Base-by-base conservation (phyloP, 2,888 invertebrate species). In the Dendrolimus pini region DNA sequence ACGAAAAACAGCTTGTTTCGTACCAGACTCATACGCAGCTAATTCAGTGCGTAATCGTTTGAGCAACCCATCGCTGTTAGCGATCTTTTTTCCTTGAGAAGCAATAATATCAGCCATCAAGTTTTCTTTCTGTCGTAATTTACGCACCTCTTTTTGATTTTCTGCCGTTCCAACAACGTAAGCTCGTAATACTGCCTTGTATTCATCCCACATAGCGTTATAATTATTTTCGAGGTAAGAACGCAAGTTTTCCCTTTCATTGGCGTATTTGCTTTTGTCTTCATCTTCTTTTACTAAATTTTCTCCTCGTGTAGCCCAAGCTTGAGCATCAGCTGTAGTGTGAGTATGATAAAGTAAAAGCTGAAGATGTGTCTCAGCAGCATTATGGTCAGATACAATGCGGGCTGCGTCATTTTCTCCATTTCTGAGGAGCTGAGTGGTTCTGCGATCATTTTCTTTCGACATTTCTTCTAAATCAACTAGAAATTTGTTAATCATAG, bases 401-500 rank as follows among this genome's bases (percentile, higher is more conserved):
- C 63, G 62, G 18, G 56, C 53, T 41, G 70, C 68, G 41, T 78
- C 83, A 41, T 78, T 71, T 65, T 83, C 78, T 2, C 81, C 78
- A 47, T 70, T 63, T 61, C 77, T 77, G 9, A 89, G 65, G 42
- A 85, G 61, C 1, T 65, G 70, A 13, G 67, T 61, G 1, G 82
- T 84, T 67, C 77, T 77, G 7, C 41, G 58, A 57, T 83, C 70
- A 66, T 89, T 88, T 2, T 82, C 70, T 60, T 75, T 75, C 1
- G 79, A 78, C 61, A 89, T 55, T 2, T 69, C 67, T 53, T 89
- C 85, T 53, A 89, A 71, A 54, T 89, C 85, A 2, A 61, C 54
- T 30, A 85, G 67, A 66, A 89, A 89, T 63, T 87, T 89, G 57
- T 78, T 92, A 57, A 94, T 92, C 76, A 93, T 92, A 58, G 86